Percentiles rank a stretch among this genome's conserved stretches.
phyloP scores from a whole-genome alignment of 2,113 vertebrate genomes.

The Felis catus region F.catus_Fca126_mat1.0 CM031426.1:14055001-14055500 shows the following conservation, averaged over 20 bases:
- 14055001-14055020: neutral
- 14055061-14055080: neutral
- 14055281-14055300: neutral
- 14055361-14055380: constrained; percentile 95
- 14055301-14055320: neutral
- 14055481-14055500: rapidly evolving
- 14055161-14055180: neutral
- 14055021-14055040: neutral
- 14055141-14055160: neutral
- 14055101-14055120: neutral
- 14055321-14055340: neutral
- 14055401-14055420: constrained; percentile 95
- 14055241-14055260: neutral
- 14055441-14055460: constrained; percentile 94
- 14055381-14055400: constrained; percentile 92
- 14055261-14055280: too few species aligned
- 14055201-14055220: neutral
- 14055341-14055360: constrained; percentile 95
- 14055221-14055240: neutral
- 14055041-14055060: neutral
- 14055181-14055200: neutral
- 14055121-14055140: neutral
- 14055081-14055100: neutral
- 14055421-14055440: constrained; percentile 96
- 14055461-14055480: constrained; percentile 77